These are phyloP conservation scores for Odontothrips loti DNA, from an alignment of 2,888 invertebrate genomes.

Conservation along the genomic window DNA sequence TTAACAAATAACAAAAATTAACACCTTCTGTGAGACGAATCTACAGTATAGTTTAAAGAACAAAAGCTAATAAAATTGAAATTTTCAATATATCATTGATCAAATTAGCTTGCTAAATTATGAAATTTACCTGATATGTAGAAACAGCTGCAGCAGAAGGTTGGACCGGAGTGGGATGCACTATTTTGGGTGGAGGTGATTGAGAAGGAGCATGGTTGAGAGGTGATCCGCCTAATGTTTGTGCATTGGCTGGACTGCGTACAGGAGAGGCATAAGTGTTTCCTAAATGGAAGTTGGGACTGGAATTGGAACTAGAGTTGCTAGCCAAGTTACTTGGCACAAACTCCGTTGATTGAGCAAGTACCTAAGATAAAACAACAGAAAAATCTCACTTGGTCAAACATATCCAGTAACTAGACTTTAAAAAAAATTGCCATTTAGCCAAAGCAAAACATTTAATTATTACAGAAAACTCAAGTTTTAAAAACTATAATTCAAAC, in stretches of 20 bases:
- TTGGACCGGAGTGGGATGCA: constrained; percentile 45
- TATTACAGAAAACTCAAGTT: neutral
- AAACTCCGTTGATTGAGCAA: constrained; percentile 52
- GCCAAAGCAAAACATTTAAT: neutral
- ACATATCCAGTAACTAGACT: neutral
- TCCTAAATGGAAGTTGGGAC: constrained; percentile 34
- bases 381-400: neutral
- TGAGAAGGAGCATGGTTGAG: constrained; percentile 42
- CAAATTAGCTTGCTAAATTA: neutral
- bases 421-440: neutral
- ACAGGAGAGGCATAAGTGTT: constrained; percentile 34
- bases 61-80: constrained; percentile 35
- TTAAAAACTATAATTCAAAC: neutral
- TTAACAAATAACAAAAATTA: too few relatives aligned
- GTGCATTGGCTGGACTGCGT: constrained; percentile 34
- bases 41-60: neutral
- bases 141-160: constrained; percentile 43
- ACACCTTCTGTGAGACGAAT: neutral
- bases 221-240: constrained; percentile 34
- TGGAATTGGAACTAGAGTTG: constrained; percentile 35
- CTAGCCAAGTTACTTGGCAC: constrained; percentile 47
- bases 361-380: constrained; percentile 34
- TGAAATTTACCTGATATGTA: constrained; percentile 45
- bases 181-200: constrained; percentile 45
- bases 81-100: neutral